These are phyloP conservation scores for Leucophenga maculata DNA, from an alignment of 2,888 invertebrate genomes.

Conservation along the genomic window DNA sequence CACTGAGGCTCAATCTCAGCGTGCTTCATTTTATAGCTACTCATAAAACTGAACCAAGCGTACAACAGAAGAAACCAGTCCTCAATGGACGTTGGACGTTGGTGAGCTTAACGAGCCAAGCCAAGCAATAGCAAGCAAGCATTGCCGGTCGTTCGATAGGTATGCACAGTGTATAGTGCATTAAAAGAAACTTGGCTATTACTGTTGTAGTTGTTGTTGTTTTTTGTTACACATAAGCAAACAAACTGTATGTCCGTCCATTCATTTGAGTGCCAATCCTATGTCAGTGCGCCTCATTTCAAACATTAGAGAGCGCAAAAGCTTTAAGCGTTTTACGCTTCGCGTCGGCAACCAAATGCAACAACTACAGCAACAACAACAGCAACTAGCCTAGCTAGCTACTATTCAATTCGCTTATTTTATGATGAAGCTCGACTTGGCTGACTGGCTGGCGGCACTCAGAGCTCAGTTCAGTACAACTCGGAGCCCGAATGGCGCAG, in stretches of 20 bases:
- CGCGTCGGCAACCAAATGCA: slow-evolving; percentile 24
- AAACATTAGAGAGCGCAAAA: slow-evolving; percentile 1
- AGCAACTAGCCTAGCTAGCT: slow-evolving; percentile 30
- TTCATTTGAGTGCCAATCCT: slow-evolving; percentile 7
- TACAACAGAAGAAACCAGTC: neutral
- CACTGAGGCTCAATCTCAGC: neutral
- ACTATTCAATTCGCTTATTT: too few species aligned
- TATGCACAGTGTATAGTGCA: neutral
- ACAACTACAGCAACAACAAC: slow-evolving; percentile 29
- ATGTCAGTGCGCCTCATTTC: slow-evolving; percentile 17
- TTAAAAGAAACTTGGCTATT: slow-evolving; percentile 18
- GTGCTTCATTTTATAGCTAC: neutral
- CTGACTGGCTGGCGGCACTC: too few species aligned
- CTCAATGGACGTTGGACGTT: neutral
- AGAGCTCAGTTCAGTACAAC: neutral
- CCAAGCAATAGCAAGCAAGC: neutral
- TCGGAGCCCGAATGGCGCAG: slow-evolving; percentile 1
- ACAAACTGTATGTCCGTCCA: slow-evolving; percentile 14
- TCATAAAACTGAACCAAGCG: neutral
- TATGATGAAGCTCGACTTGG: slow-evolving; percentile 10
- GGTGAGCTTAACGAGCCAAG: slow-evolving; percentile 22
- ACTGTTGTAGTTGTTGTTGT: slow-evolving; percentile 5
- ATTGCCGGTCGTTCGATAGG: neutral
- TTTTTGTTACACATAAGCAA: neutral
- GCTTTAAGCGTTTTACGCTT: slow-evolving; percentile 41